Percentiles rank a stretch among this genome's conserved stretches.
These are phyloP conservation scores for Plectrocnemia conspersa DNA, from an alignment of 1,140 invertebrate species.

Conservation along the genomic window DNA sequence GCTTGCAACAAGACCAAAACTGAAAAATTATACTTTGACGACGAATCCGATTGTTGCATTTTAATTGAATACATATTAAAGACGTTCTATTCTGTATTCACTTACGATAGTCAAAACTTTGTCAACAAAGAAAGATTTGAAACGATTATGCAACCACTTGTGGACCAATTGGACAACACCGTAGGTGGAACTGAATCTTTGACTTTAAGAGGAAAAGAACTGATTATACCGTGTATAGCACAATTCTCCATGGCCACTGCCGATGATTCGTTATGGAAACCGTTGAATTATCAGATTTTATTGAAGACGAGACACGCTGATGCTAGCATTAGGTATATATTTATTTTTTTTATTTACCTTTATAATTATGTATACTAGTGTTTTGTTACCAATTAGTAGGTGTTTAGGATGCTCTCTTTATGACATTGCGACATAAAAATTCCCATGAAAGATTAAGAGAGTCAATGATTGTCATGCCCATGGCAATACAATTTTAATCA, in stretches of 20 bases:
- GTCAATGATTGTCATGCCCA: no score
- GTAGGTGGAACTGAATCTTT: conserved; percentile 59
- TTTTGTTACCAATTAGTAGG: not conserved
- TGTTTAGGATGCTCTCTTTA: not conserved
- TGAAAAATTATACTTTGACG: conserved; percentile 48
- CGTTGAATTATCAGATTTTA: conserved; percentile 82
- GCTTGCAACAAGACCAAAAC: conserved; percentile 54
- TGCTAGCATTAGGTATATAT: conserved; percentile 52
- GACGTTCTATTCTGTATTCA: conserved; percentile 72
- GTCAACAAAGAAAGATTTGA: conserved; percentile 81
- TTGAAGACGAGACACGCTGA: conserved; percentile 78
- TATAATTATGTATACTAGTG: not conserved
- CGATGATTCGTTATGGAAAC: conserved; percentile 84
- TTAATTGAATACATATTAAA: conserved; percentile 66
- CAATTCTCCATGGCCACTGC: conserved; percentile 74
- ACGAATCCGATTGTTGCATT: conserved; percentile 54
- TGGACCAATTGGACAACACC: conserved; percentile 84
- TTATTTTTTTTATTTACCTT: not conserved
- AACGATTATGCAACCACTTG: conserved; percentile 74
- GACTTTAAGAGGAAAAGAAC: conserved; percentile 55
- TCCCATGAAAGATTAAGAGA: not conserved
- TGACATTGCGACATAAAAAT: no score
- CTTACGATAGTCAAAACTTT: conserved; percentile 77
- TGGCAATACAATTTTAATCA: no score
- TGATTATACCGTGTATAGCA: conserved; percentile 72